Base-by-base conservation (phyloP, 2,113 vertebrate species). In the Pithys albifrons region DNA sequence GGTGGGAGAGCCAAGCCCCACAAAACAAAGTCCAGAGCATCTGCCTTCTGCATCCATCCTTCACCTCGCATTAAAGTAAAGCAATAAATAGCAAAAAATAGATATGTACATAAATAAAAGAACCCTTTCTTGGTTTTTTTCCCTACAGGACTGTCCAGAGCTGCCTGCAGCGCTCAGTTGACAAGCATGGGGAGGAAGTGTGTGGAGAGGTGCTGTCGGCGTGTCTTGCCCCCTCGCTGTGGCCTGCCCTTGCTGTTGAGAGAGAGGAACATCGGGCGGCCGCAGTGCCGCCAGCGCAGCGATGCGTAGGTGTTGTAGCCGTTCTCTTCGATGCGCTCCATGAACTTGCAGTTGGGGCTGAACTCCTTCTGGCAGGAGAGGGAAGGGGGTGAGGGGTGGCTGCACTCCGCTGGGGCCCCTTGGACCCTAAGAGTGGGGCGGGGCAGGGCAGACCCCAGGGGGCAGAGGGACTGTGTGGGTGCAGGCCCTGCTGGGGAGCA, bases 231-330 rank as follows among this genome's bases (percentile, higher is more conserved):
- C 24, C 99, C 98, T 28, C 96, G 97, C 91, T 97, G 97, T 0
- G 98, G 98, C 74, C 98, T 96, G 20, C 99, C 99, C 51, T 97
- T 96, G 41, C 98, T 97, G 3, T 98, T 99, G 87, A 99, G 98
- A 0, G 99, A 99, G 81, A 99, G 98, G 94, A 99, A 99, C 99
- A 99, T 99, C 93, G 98, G 99, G 87, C 98, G 97, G 45, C 98
- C 98, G 1, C 75, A 96, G 48, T 98, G 98, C 78, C 97, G 98
- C 99, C 99, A 99, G 83, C 46, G 98, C 65, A 98, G 97, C 0
- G 99, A 99, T 7, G 99, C 98, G 7, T 99, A 99, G 2, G 99
- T 99, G 97, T 99, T 99, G 97, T 99, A 99, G 96, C 99, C 98
- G 1, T 99, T 99, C 96, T 99, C 99, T 89, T 99, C 99, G 3